Percentiles rank a stretch among this genome's conserved stretches.
These are phyloP conservation scores for Theonella swinhoei DNA, from an alignment of 37 sponge, comb jelly and placozoan species.

Conservation along the genomic window DNA sequence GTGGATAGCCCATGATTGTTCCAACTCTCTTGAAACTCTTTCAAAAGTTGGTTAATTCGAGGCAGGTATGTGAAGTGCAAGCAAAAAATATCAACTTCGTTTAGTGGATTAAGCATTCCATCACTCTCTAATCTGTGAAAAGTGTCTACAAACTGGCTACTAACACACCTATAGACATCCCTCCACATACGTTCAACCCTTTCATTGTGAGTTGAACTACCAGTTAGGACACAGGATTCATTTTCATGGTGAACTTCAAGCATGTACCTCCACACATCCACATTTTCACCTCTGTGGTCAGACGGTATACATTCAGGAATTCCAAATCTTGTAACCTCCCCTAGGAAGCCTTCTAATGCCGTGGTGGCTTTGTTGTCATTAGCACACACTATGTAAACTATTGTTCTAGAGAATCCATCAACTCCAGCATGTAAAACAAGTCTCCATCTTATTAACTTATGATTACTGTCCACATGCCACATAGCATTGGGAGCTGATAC, in stretches of 20 bases:
- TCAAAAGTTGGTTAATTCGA: constrained; percentile 28
- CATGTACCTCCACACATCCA: constrained; percentile 45
- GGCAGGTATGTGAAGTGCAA: constrained; percentile 57
- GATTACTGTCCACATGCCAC: constrained; percentile 61
- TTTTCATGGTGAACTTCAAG: not conserved
- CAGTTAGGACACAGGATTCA: constrained; percentile 1
- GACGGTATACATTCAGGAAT: constrained; percentile 23
- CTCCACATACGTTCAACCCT: constrained; percentile 67
- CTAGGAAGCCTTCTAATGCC: constrained; percentile 3
- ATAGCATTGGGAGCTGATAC: constrained; percentile 21
- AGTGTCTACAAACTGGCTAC: not conserved
- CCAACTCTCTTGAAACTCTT: constrained; percentile 39
- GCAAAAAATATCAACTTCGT: constrained; percentile 56
- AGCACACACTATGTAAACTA: constrained; percentile 12
- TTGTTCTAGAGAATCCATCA: constrained; percentile 31
- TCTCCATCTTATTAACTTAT: constrained; percentile 42
- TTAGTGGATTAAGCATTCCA: constrained; percentile 14
- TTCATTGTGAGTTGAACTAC: constrained; percentile 58
- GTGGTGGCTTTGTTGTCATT: constrained; percentile 31
- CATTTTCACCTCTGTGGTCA: constrained; percentile 50
- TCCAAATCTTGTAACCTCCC: constrained; percentile 22
- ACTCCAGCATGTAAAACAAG: constrained; percentile 29
- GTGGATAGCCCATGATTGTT: constrained; percentile 46
- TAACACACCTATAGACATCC: constrained; percentile 46
- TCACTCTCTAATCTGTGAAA: constrained; percentile 41